These are phyloP conservation scores for Eublepharis macularius DNA, from an alignment of 2,113 vertebrate genomes.

Conservation along the genomic window DNA sequence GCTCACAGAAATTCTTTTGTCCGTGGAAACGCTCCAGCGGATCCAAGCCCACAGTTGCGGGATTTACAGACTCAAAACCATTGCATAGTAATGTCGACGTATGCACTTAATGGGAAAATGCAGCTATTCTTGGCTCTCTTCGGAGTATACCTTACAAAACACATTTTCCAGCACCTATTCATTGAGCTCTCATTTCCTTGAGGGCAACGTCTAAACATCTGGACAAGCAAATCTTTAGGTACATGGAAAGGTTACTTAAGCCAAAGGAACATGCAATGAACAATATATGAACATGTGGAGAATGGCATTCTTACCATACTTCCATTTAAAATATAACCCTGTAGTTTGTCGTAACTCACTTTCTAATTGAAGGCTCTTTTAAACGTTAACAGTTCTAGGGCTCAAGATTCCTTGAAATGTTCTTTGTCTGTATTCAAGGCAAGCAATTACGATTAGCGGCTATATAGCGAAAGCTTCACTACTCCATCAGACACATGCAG, in stretches of 20 bases:
- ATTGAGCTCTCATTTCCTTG: background rate
- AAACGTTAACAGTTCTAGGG: conserved; percentile 49
- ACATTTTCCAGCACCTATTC: background rate
- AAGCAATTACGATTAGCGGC: conserved; percentile 25
- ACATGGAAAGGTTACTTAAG: background rate
- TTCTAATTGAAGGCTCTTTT: conserved; percentile 30
- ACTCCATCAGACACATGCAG: background rate
- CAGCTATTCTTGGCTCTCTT: background rate
- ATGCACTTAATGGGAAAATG: background rate
- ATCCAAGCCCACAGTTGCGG: no score
- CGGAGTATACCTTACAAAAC: background rate
- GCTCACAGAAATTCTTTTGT: no score
- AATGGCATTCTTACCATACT: background rate
- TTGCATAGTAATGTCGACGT: background rate
- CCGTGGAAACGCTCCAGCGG: no score
- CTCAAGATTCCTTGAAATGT: conserved; percentile 51
- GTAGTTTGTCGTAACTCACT: conserved; percentile 9
- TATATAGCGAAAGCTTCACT: conserved; percentile 26
- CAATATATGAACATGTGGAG: background rate
- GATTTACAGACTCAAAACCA: background rate
- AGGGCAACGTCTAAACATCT: background rate
- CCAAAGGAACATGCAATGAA: background rate
- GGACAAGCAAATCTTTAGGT: background rate
- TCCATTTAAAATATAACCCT: background rate
- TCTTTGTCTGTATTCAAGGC: conserved; percentile 46